These are phyloP conservation scores for Thaumatotibia leucotreta DNA, from an alignment of 1,140 invertebrate genomes.

Conservation along the genomic window DNA sequence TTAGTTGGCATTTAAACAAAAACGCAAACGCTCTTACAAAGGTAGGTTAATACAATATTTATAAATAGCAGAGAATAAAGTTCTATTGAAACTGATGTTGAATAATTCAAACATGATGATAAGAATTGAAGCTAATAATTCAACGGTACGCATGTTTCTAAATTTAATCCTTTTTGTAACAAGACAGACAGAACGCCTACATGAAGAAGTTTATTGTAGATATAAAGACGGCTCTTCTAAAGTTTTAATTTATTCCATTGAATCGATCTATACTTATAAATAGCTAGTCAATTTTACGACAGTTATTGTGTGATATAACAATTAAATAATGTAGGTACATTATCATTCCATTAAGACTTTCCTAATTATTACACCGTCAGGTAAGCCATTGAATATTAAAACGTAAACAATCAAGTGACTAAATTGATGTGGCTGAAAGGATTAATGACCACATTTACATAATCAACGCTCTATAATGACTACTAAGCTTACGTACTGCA, in stretches of 20 bases:
- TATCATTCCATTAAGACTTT: not conserved
- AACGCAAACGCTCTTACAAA: too few species aligned
- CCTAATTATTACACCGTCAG: conserved; percentile 1
- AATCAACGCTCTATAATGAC: not conserved
- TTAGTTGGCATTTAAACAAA: too few species aligned
- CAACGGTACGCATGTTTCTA: not conserved
- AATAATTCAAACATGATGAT: too few species aligned
- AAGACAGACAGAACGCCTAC: not conserved
- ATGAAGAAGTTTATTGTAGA: not conserved
- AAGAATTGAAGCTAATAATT: too few species aligned
- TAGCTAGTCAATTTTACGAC: not conserved
- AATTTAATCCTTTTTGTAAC: not conserved
- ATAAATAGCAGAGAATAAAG: too few species aligned
- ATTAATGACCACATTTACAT: conserved; percentile 8
- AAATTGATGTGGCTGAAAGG: conserved; percentile 8
- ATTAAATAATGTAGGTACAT: too few species aligned
- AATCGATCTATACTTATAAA: too few species aligned
- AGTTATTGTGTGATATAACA: not conserved
- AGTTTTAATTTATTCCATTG: too few species aligned
- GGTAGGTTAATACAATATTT: too few species aligned
- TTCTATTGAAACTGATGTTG: too few species aligned
- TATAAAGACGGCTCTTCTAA: not conserved
- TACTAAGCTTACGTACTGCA: too few species aligned
- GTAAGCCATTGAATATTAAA: conserved; percentile 11
- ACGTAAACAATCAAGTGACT: conserved; percentile 7